Base-by-base conservation (phyloP, 2,797 vertebrate genomes). In the Chelidonichthys spinosus region DNA sequence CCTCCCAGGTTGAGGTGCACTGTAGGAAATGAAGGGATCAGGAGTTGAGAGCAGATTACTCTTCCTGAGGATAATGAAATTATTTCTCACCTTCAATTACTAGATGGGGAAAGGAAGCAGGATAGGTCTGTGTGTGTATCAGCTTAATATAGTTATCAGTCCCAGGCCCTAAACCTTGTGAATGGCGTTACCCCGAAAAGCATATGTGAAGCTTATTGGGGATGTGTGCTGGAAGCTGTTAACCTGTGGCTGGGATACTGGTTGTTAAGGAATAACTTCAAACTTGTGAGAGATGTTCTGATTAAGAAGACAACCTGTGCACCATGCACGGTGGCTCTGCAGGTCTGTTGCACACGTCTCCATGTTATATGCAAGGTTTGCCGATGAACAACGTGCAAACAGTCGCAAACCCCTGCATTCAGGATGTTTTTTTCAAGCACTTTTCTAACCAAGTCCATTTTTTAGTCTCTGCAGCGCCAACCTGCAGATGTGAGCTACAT, bases 21-120 rank as follows among this genome's bases (percentile, higher is more conserved):
- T 94, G 93, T 89, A 93, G 93, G 91, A 95, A 95, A 95, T 95
- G 92, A 94, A 90, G 78, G 91, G 93, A 93, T 93, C 92, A 95
- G 83, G 86, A 92, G 87, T 69, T 73, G 83, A 93, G 91, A 90
- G 87, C 92, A 93, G 93, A 94, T 94, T 91, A 92, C 89, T 92
- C 85, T 90, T 94, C 82, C 90, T 90, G 86, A 81, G 90, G 92
- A 93, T 95, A 94, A 95, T 94, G 92, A 92, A 94, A 94, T 95
- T 91, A 93, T 94, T 94, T 94, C 92, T 93, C 92, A 94, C 92
- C 92, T 93, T 93, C 94, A 95, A 95, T 95, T 93, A 95, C 92
- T 82, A 94, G 92, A 95, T 95, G 92, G 93, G 90, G 85, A 84
- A 87, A 86, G 77, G 76, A 89, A 87, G 74, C 79, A 66, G 60